Base-by-base conservation (phyloP, 2,888 invertebrate genomes). In the Hirtodrosophila duncani region DNA sequence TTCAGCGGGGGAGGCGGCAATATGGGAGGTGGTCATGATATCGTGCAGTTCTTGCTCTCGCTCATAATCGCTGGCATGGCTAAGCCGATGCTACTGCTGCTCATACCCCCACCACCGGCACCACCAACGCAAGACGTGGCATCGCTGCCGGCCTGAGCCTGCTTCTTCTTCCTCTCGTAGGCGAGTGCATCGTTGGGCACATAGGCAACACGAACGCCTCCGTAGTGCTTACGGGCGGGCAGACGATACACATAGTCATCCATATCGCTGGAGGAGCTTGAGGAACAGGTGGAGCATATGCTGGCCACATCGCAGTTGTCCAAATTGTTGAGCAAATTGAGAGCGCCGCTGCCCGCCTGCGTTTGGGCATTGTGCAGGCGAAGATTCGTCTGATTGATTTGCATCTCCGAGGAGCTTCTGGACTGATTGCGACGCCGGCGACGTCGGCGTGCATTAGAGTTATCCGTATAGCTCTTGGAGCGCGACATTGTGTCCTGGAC, bases 151-250 rank as follows among this genome's bases (percentile, higher is more conserved):
- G 71, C 68, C 48, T 83, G 89, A 9, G 79, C 78, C 38, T 79
- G 88, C 64, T 92, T 89, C 58, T 92, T 90, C 52, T 93, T 89
- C 58, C 91, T 89, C 14, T 94, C 94, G 81, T 93, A 93, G 45
- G 95, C 95, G 16, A 95, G 89, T 1, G 94, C 94, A 87, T 96
- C 96, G 86, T 96, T 96, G 65, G 96, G 96, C 53, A 97, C 96
- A 87, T 97, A 97, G 1, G 96, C 94, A 67, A 96, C 95, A 57
- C 96, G 88, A 8, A 96, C 95, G n/a, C 96, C 96, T 10, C 94
- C 94, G 81, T 94, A 95, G 20, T 94, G 93, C 52, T 94, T 89
- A 62, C 94, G 88, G 3, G 94, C 92, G 1, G 95, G 95, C 70
- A 96, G 87, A 39, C 94, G 92, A 85, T 96, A 96, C 37, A 95